Percentiles rank a stretch among this genome's conserved stretches.
phyloP scores from a whole-genome alignment of 2,888 invertebrate genomes.

The Neelides folsomi region DNA sequence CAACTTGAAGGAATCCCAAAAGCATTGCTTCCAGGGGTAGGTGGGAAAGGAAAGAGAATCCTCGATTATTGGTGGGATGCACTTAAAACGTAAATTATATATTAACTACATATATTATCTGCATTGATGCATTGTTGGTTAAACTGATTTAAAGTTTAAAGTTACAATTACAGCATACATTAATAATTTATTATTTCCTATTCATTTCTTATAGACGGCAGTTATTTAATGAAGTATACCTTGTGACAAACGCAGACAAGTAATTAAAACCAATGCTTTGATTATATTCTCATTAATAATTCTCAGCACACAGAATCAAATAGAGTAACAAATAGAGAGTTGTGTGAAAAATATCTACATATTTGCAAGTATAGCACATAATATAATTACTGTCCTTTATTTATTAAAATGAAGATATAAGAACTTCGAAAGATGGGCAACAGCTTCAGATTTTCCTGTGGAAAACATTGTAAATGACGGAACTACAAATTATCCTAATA shows the following conservation, averaged over 20 bases:
- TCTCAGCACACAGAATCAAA: too few species aligned
- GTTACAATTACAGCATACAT: too few species aligned
- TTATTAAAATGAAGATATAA: conserved; percentile 21
- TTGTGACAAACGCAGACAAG: conserved; percentile 31
- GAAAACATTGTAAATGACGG: conserved; percentile 29
- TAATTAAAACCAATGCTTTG: too few species aligned
- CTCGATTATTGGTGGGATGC: conserved; percentile 31
- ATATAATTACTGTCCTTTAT: too few species aligned
- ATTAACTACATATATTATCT: not conserved
- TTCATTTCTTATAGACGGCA: conserved; percentile 15
- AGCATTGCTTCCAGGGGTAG: conserved; percentile 24
- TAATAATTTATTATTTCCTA: not conserved
- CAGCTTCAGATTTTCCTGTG: conserved; percentile 27
- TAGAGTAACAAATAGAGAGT: too few species aligned
- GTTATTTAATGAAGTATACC: conserved; percentile 22
- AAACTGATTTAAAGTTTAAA: too few species aligned
- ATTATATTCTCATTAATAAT: too few species aligned
- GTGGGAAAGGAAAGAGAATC: conserved; percentile 16
- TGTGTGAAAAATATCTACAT: too few species aligned
- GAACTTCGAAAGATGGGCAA: conserved; percentile 32
- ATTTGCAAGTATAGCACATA: too few species aligned
- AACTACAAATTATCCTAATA: conserved; percentile 17
- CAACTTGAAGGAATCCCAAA: conserved; percentile 26
- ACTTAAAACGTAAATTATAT: conserved; percentile 19
- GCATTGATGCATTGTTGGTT: conserved; percentile 1